Conservation (phyloP, 2,113 vertebrate species). For the Toxotes chatareus region DNA sequence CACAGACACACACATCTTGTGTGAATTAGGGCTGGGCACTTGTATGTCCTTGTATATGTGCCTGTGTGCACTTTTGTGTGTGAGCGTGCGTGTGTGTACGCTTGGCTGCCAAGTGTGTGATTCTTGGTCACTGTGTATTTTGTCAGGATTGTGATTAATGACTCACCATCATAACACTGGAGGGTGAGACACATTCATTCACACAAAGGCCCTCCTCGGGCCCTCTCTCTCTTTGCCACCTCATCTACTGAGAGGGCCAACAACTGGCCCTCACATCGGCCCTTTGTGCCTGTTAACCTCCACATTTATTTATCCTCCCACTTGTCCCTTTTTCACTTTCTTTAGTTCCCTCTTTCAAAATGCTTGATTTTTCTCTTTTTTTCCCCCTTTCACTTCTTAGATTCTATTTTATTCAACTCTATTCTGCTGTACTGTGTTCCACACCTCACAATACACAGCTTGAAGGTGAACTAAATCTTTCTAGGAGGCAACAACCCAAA, state of each 20-base stretch:
- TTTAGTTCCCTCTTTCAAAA: slow-evolving; percentile 19
- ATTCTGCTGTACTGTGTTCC: background rate
- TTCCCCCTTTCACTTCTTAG: background rate
- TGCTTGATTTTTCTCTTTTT: slow-evolving; percentile 11
- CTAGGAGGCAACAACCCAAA: background rate
- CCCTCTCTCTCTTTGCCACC: slow-evolving; percentile 60
- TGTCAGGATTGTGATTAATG: slow-evolving; percentile 79
- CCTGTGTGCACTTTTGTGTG: background rate
- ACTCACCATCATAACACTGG: slow-evolving; percentile 76
- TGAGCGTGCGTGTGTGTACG: slow-evolving; percentile 5
- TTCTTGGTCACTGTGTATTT: slow-evolving; percentile 71
- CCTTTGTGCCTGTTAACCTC: slow-evolving; percentile 63
- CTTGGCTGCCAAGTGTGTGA: slow-evolving; percentile 61
- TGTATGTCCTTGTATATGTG: slow-evolving; percentile 32
- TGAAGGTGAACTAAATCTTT: slow-evolving; percentile 7
- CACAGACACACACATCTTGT: slow-evolving; percentile 11
- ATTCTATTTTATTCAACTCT: background rate
- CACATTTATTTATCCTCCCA: slow-evolving; percentile 51
- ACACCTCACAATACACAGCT: background rate
- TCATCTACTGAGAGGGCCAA: slow-evolving; percentile 61
- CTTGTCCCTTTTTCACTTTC: slow-evolving; percentile 30
- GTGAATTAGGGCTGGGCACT: background rate
- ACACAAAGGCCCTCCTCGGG: slow-evolving; percentile 70
- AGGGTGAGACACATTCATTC: slow-evolving; percentile 73
- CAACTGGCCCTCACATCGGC: slow-evolving; percentile 57